A percentile compares a stretch with the other conserved stretches of the same genome.
Evolutionary conservation across 2,888 invertebrate species (phyloP).

Genomic region (Orthosia incerta): DNA sequence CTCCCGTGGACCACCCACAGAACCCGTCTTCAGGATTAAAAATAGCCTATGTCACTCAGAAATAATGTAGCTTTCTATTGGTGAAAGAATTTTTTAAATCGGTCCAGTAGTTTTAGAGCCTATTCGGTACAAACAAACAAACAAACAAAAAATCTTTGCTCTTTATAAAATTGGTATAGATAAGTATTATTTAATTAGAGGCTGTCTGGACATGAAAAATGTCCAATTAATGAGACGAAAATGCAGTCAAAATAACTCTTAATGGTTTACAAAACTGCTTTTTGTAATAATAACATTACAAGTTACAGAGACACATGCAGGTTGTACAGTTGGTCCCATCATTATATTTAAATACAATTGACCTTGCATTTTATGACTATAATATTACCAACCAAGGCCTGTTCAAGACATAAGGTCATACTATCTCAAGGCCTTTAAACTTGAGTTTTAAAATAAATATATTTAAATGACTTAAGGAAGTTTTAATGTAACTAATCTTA

Average conservation of each 20-base stretch:
- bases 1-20: no score
- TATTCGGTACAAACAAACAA: no score
- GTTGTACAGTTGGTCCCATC: conserved; percentile 34
- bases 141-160: no score
- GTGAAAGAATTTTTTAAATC: no score
- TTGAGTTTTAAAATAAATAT: conserved; percentile 25
- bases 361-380: conserved; percentile 58
- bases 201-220: not conserved
- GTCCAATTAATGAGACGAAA: conserved; percentile 15
- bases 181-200: conserved; percentile 1
- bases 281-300: conserved; percentile 1
- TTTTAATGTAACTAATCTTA: conserved; percentile 43
- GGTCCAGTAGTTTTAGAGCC: no score
- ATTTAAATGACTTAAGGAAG: conserved; percentile 58
- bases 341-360: conserved; percentile 38
- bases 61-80: no score
- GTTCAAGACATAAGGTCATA: conserved; percentile 35
- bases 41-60: no score
- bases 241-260: conserved; percentile 20
- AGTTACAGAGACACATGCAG: not conserved
- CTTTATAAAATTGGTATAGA: no score
- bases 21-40: no score
- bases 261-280: conserved; percentile 5
- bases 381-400: conserved; percentile 50
- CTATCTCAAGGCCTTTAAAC: conserved; percentile 40